Evolutionary conservation across 2,888 invertebrate genomes (phyloP), one percentile per base, ranked within the genome.

Genomic region (Phragmatobia fuliginosa): DNA sequence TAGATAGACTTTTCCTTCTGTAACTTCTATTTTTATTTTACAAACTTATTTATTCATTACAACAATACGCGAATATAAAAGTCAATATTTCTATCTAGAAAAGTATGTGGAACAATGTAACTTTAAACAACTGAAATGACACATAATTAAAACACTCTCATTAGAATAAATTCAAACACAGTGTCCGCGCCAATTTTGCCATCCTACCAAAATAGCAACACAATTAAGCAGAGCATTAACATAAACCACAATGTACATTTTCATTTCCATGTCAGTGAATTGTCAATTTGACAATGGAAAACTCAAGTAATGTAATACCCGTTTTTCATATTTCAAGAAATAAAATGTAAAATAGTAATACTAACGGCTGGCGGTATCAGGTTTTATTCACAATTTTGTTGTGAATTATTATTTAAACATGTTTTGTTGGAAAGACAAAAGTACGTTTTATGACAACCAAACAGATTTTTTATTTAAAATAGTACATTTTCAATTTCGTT

Each of bases 181-280:
- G 59, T 52, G 33, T 60, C 65, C 41, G 58, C 33, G 36, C 25
- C 52, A 18, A 65, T 70, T 69, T 72, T 75, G 58, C 41, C 65
- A 49, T 63, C 58, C 63, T 25, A 45, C 38, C 71, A 75, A 78
- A 75, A 83, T 67, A 66, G 71, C 33, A 67, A 72, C 74, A 62
- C 73, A 78, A 81, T 81, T 81, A 81, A 76, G 62, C 71, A 59
- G 69, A 59, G 62, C 73, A 77, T 80, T 81, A 70, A 65, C 77
- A 77, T 81, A 75, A 80, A 79, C 81, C 81, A 58, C 74, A 79
- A 31, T 71, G 81, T 73, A 72, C 72, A 77, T 75, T 83, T 74
- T 71, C 76, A 80, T 82, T 78, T 72, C n/a, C 62, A 65, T 67
- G 73, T 70, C 73, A 66, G 76, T 66, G 69, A 74, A 72, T 67